Evolutionary conservation across 2,797 vertebrate genomes (phyloP), one percentile per base, ranked within the genome.

Genomic region (Rhodeus uyekii): DNA sequence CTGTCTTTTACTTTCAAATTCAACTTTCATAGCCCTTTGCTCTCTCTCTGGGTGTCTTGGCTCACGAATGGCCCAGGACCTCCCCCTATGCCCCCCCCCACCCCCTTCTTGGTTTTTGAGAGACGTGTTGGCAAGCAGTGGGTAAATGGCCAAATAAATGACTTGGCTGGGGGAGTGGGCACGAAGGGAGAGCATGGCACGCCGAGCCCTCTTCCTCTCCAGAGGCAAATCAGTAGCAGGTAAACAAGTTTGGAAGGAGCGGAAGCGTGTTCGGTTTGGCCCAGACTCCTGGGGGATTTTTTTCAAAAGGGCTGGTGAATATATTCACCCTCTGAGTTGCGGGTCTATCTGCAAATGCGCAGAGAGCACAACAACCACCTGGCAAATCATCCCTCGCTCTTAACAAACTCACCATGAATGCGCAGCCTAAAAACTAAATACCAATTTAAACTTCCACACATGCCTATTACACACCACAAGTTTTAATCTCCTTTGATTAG

Each of bases 231-330:
- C 58, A 72, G 61, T 67, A 63, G 82, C 80, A 73, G 82, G 82
- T 84, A 87, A 87, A 78, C 76, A 88, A 80, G 81, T 78, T 78
- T 36, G 69, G 60, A 46, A 71, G 73, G 34, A 77, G 78, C 46
- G 39, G 61, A 63, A 78, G 48, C 75, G 68, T 65, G 68, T 73
- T 64, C 60, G 60, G 48, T 75, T 82, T 83, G 80, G 85, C 78
- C 48, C 3, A 4, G 53, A 65, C 19, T 82, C 83, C 76, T 77
- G 13, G 18, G 83, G 76, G 85, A 83, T 71, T 86, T 83, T 44
- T 68, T 60, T 60, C 13, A 61, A 72, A 63, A 44, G 32, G 55
- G 71, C 67, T 81, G 80, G 74, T 81, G 81, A 82, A 85, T 86
- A 39, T 42, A 86, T 85, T 88, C 81, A 58, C 63, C 58, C 60